phyloP scores from a whole-genome alignment of 2,113 vertebrate species.

The Hiodon tergisus region DNA sequence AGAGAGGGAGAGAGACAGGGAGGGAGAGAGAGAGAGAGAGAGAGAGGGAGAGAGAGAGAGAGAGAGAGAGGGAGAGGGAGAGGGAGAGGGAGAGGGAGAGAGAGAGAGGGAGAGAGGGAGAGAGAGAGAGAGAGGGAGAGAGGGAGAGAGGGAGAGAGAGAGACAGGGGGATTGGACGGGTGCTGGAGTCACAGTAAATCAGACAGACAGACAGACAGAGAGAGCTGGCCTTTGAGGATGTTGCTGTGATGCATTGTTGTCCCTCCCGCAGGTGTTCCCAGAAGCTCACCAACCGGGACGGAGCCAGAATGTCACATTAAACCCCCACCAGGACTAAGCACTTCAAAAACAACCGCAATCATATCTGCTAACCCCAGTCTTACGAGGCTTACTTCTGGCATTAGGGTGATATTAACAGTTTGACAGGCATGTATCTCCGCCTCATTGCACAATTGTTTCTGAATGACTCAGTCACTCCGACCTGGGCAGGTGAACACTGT shows the following conservation, averaged over 20 bases:
- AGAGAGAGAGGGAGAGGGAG: constrained; percentile 7
- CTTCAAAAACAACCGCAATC: constrained; percentile 80
- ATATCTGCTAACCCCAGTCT: constrained; percentile 84
- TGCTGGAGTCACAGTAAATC: constrained; percentile 86
- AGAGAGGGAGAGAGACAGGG: too few relatives aligned
- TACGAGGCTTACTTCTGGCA: constrained; percentile 79
- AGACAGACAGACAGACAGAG: constrained; percentile 34
- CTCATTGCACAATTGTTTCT: constrained; percentile 80
- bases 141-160: not conserved
- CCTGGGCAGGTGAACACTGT: constrained; percentile 68
- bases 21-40: constrained; percentile 27
- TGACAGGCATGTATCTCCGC: constrained; percentile 82
- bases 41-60: not conserved
- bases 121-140: not conserved
- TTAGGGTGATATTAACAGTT: constrained; percentile 86
- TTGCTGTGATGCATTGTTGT: constrained; percentile 80
- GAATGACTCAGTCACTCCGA: constrained; percentile 72
- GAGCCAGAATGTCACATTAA: constrained; percentile 83
- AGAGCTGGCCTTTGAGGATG: constrained; percentile 82
- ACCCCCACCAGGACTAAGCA: constrained; percentile 76
- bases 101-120: not conserved
- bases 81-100: not conserved
- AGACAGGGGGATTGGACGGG: constrained; percentile 51
- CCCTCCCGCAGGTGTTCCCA: constrained; percentile 77
- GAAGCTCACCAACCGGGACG: constrained; percentile 69